These are phyloP conservation scores for Sinocyclocheilus anshuiensis DNA, from an alignment of 2,113 vertebrate species.

Conservation along the genomic window DNA sequence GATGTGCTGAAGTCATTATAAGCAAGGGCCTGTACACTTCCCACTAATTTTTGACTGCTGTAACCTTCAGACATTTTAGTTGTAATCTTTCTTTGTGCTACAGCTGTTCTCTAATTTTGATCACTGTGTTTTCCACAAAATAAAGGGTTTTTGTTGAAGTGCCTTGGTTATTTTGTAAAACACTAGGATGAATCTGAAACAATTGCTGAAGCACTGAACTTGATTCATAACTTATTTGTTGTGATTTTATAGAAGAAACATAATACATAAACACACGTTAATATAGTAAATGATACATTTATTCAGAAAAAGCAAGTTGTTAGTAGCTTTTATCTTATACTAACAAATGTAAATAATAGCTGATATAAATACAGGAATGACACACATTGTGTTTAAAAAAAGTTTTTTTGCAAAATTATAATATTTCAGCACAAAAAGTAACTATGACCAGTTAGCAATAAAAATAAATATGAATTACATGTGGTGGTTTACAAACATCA, in stretches of 20 bases:
- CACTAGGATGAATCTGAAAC: not conserved
- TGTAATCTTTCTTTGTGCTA: too few species aligned
- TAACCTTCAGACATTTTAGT: too few species aligned
- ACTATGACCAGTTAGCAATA: not conserved
- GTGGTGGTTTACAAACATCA: not conserved
- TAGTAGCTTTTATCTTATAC: conserved; percentile 13
- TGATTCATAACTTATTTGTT: not conserved
- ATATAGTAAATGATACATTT: not conserved
- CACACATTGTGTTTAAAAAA: not conserved
- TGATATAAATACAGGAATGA: not conserved
- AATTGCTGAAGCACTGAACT: not conserved
- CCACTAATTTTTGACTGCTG: too few species aligned
- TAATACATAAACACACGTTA: not conserved
- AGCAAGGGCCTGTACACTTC: too few species aligned
- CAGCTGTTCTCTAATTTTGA: too few species aligned
- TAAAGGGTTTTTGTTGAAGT: too few species aligned
- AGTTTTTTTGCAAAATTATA: too few species aligned
- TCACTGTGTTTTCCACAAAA: too few species aligned
- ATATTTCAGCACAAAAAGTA: not conserved
- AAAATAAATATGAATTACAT: not conserved
- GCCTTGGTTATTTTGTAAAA: too few species aligned
- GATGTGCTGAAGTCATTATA: too few species aligned
- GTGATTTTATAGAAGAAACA: not conserved
- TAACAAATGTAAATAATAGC: not conserved
- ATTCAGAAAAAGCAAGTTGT: not conserved